These are phyloP conservation scores for Epinephelus awoara DNA, from an alignment of 2,797 vertebrate genomes.

Conservation along the genomic window DNA sequence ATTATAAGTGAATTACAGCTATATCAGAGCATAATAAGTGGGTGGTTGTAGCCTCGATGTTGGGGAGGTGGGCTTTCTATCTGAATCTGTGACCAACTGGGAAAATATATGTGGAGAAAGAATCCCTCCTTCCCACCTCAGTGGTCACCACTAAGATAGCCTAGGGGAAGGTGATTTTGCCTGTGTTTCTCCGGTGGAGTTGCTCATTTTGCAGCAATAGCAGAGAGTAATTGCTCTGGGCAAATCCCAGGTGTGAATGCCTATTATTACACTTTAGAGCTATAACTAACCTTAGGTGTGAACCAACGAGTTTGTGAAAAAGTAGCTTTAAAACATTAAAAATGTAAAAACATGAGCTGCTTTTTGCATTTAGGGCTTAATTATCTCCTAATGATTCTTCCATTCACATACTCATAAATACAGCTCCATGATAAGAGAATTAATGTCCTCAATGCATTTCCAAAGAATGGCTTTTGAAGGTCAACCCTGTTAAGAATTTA, in stretches of 20 bases:
- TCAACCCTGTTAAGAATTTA: not conserved
- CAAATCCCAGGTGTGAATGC: conserved; percentile 28
- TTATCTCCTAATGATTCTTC: not conserved
- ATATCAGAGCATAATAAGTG: not conserved
- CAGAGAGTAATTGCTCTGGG: conserved; percentile 26
- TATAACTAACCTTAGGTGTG: not conserved
- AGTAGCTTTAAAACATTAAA: not conserved
- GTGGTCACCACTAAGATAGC: not conserved
- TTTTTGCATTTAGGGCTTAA: not conserved
- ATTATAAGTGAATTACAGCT: conserved; percentile 1
- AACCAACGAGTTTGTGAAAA: not conserved
- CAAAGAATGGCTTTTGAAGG: not conserved
- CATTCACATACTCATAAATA: not conserved
- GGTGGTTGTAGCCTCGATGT: conserved; percentile 5
- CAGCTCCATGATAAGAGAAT: not conserved
- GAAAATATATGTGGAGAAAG: not conserved
- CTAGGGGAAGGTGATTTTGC: conserved; percentile 18
- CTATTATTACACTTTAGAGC: conserved; percentile 9
- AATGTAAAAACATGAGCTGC: not conserved
- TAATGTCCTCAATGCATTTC: not conserved
- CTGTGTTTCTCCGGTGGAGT: conserved; percentile 9
- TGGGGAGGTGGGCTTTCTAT: not conserved
- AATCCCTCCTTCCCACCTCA: not conserved
- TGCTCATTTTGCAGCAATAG: conserved; percentile 6
- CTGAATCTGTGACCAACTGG: not conserved